Base-by-base conservation (phyloP, 1,140 invertebrate species). In the Helicoverpa zea region DNA sequence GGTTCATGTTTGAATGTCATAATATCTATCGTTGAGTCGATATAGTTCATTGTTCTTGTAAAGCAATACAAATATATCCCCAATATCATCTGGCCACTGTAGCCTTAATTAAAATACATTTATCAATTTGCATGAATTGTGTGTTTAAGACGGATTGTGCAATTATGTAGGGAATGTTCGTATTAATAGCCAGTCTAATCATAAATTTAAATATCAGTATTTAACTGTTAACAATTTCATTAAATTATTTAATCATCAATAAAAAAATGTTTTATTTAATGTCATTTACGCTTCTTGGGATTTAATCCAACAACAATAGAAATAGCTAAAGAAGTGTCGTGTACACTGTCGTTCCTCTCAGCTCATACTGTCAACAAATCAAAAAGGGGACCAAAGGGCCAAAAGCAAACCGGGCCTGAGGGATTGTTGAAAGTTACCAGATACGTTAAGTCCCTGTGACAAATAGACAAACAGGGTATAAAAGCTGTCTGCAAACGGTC, bases 181-280 rank as follows among this genome's bases (percentile, higher is more conserved):
- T 79, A 58, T 63, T 85, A 82, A 84, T 87, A 84, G 63, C 77
- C 73, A 85, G 51, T 84, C 58, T 86, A 84, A 88, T 64, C 86
- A 73, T 86, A 84, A 81, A 83, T 79, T 87, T 73, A 79, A 80
- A 87, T 86, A 88, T 89, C 91, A 92, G 91, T 94, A 93, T 94
- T 94, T 86, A 88, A 89, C 35, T 91, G 89, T 92, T 92, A 87
- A 88, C 83, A 75, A 83, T 86, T 89, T 89, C 84, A 92, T 87
- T 92, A 92, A 91, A 93, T 88, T 89, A 91, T 90, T 86, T 91
- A 89, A 90, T 89, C 89, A 81, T 88, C 79, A 80, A 75, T 77
- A 76, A 52, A 59, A 66, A 47, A n/a, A 58, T 83, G 79, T 91
- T 89, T 92, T 83, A 87, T 86, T n/a, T 90, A 75, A 14, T 0